Evolutionary conservation across 2,888 invertebrate genomes (phyloP).

Genomic region (Caenorhabditis virilis): DNA sequence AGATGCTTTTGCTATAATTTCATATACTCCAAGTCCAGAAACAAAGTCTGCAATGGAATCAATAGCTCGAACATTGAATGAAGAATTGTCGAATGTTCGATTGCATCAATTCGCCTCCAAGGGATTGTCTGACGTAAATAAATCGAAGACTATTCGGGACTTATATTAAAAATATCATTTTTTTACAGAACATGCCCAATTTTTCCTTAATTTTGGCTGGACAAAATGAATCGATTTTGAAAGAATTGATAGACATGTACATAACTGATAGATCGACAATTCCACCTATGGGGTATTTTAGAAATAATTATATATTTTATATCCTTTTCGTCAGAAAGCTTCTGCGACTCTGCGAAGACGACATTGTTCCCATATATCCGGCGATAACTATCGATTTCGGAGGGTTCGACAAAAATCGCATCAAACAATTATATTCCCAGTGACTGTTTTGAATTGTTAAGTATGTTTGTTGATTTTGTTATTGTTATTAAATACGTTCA

Average conservation of each 20-base stretch:
- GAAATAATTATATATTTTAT: too few relatives aligned
- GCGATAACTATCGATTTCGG: slow-evolving; percentile 45
- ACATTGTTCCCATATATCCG: slow-evolving; percentile 18
- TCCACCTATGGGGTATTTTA: slow-evolving; percentile 37
- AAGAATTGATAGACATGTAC: slow-evolving; percentile 26
- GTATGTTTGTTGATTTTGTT: slow-evolving; percentile 6
- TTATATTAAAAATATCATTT: too few relatives aligned
- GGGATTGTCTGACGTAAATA: slow-evolving; percentile 27
- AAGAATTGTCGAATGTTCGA: slow-evolving; percentile 14
- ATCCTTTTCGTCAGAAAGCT: too few relatives aligned
- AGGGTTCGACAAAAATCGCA: slow-evolving; percentile 35
- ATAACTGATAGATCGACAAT: slow-evolving; percentile 25
- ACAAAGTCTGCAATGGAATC: slow-evolving; percentile 33
- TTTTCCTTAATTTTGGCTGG: slow-evolving; percentile 42
- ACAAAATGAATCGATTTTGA: slow-evolving; percentile 15
- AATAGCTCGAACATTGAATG: slow-evolving; percentile 22
- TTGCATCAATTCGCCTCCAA: slow-evolving; percentile 35
- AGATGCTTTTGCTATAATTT: slow-evolving; percentile 30
- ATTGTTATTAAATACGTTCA: slow-evolving; percentile 2
- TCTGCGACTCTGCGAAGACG: slow-evolving; percentile 29
- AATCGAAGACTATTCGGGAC: too few relatives aligned
- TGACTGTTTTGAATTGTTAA: too few relatives aligned
- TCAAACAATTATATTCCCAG: slow-evolving; percentile 19
- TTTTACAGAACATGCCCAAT: slow-evolving; percentile 35
- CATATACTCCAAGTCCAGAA: slow-evolving; percentile 43